Evolutionary conservation across 1,140 invertebrate species (phyloP), one percentile per base, ranked within the genome.

Genomic region (Onthophagus taurus): DNA sequence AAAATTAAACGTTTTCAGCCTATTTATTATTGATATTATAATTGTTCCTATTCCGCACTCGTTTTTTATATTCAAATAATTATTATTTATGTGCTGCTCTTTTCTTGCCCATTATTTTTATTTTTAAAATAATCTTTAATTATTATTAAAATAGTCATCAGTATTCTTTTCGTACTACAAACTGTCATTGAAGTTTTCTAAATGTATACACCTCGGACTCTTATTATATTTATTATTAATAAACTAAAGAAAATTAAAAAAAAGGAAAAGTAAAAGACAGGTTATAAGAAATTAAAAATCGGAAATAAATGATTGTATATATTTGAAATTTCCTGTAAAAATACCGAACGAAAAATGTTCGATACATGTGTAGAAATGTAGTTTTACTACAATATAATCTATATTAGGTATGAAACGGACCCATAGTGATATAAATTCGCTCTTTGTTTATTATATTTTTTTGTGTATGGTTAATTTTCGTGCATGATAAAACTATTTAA

Each of bases 291-390:
- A n/a, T n/a, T n/a, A n/a, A n/a, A n/a, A n/a, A n/a, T n/a, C n/a
- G n/a, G n/a, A n/a, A n/a, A n/a, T n/a, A n/a, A n/a, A n/a, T n/a
- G n/a, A n/a, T 9, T 34, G 14, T 37, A 37, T 21, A 37, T 37
- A 5, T 37, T 21, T 37, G 20, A 41, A 41, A 41, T 41, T 41
- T 29, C n/a, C 24, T 26, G 38, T 41, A 37, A 43, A 39, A 37
- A 48, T 43, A 48, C 36, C 41, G 46, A 39, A 39, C 39, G 35
- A 44, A 30, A 48, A 44, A 48, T 36, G 41, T 38, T 43, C 39
- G 23, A 35, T 44, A 42, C 43, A 48, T 44, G 43, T 44, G 42
- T 34, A 44, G 42, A 34, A 34, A 24, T 12, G 42, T 33, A 44
- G 33, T 19, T 23, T 34, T 35, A 44, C 33, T 35, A 44, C 42